phyloP scores from a whole-genome alignment of 2,113 vertebrate species.

The Mastomys coucha region DNA sequence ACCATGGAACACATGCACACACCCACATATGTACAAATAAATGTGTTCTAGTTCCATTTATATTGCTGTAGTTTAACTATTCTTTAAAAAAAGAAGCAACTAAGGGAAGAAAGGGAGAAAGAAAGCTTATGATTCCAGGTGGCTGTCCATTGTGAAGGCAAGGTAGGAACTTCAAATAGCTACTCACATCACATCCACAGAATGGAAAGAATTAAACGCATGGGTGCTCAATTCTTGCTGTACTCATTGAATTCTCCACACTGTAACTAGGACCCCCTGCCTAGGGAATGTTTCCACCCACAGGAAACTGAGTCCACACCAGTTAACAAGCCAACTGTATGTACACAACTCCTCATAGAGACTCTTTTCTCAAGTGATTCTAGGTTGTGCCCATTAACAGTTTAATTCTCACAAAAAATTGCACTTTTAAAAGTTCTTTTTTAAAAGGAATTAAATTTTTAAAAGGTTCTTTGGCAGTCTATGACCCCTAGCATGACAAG shows the following conservation, averaged over 20 bases:
- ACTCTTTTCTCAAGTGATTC: neutral
- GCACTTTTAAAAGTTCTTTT: neutral
- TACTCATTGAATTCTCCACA: neutral
- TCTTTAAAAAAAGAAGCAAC: neutral
- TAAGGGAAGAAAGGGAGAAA: neutral
- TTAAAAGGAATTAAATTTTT: neutral
- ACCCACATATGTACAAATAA: neutral
- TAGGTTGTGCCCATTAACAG: neutral
- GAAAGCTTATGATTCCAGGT: neutral
- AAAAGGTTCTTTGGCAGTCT: neutral
- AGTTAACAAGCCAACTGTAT: neutral
- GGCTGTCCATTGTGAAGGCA: neutral
- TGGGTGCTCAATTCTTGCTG: neutral
- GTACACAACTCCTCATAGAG: neutral
- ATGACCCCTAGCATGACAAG: neutral
- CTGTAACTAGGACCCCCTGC: neutral
- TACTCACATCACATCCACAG: neutral
- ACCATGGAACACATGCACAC: neutral
- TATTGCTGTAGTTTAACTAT: neutral
- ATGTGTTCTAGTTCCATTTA: neutral
- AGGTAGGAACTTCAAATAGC: neutral
- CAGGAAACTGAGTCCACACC: neutral
- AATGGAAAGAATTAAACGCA: neutral
- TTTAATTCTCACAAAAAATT: neutral
- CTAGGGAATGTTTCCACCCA: neutral